A percentile compares a stretch with the other conserved stretches of the same genome.
These are phyloP conservation scores for Epicampocera succincta DNA, from an alignment of 2,888 invertebrate genomes.

Conservation along the genomic window DNA sequence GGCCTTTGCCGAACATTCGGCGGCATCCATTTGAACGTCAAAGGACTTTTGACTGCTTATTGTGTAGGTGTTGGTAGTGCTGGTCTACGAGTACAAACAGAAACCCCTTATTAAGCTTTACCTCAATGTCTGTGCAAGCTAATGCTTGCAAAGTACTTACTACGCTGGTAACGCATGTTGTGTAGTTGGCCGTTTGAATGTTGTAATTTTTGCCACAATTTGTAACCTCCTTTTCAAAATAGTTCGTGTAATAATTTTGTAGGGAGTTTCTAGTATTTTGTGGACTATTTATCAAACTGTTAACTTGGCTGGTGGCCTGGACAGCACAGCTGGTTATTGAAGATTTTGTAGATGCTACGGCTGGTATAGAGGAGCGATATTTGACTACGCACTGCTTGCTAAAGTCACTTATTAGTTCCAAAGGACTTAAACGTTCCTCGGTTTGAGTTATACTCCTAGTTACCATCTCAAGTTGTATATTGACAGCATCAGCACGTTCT, in stretches of 20 bases:
- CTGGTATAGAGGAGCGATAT: slow-evolving; percentile 62
- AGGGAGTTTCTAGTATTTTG: neutral
- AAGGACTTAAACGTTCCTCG: slow-evolving; percentile 61
- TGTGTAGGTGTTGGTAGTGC: slow-evolving; percentile 23
- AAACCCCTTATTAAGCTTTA: neutral
- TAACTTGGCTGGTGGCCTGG: slow-evolving; percentile 41
- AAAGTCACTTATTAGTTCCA: slow-evolving; percentile 63
- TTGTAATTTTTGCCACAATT: slow-evolving; percentile 15
- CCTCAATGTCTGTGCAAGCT: too few species aligned
- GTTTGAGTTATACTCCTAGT: slow-evolving; percentile 38
- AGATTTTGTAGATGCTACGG: slow-evolving; percentile 28
- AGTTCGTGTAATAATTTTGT: slow-evolving; percentile 29
- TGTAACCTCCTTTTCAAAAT: slow-evolving; percentile 26
- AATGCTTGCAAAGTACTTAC: neutral
- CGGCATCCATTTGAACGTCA: slow-evolving; percentile 35
- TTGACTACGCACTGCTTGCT: slow-evolving; percentile 68
- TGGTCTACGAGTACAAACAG: slow-evolving; percentile 28
- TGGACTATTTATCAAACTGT: neutral
- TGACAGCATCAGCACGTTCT: slow-evolving; percentile 40
- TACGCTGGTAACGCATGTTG: neutral
- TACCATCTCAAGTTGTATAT: slow-evolving; percentile 42
- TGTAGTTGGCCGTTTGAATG: slow-evolving; percentile 23
- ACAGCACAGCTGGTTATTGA: slow-evolving; percentile 52
- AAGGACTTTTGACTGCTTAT: slow-evolving; percentile 45
- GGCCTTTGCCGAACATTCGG: slow-evolving; percentile 40